Evolutionary conservation across 2,113 vertebrate species (phyloP).

Genomic region (Hemibagrus wyckioides): DNA sequence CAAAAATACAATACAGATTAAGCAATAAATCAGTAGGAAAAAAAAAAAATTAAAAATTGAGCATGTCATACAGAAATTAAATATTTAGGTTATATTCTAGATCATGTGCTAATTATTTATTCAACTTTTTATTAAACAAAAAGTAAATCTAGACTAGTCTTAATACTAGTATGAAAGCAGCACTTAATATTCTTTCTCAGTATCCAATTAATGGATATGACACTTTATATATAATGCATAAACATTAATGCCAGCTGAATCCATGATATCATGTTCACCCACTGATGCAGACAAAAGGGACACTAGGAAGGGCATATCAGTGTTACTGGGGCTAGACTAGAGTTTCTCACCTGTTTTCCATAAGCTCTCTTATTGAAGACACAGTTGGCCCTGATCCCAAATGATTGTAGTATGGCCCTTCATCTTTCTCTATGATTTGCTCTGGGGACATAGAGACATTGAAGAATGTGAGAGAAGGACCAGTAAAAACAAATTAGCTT

Average conservation of each 20-base stretch:
- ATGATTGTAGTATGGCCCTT: conserved; percentile 97
- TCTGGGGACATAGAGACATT: conserved; percentile 68
- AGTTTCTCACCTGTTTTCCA: conserved; percentile 81
- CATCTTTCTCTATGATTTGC: conserved; percentile 94
- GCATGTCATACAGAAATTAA: neutral
- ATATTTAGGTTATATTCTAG: neutral
- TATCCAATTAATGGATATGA: neutral
- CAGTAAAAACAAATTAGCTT: neutral
- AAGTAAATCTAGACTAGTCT: neutral
- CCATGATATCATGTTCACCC: neutral
- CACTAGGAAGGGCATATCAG: neutral
- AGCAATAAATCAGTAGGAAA: neutral
- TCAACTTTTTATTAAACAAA: neutral
- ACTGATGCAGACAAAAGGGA: neutral
- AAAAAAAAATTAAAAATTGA: neutral
- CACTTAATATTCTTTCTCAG: neutral
- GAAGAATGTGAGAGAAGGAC: neutral
- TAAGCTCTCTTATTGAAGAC: conserved; percentile 89
- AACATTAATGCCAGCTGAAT: neutral
- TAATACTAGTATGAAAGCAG: neutral
- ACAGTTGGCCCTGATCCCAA: conserved; percentile 93
- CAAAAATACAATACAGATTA: neutral
- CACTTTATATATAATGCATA: conserved; percentile 1
- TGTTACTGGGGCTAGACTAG: neutral
- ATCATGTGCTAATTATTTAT: neutral